phyloP scores from a whole-genome alignment of 2,797 vertebrate species.

The Prionace glauca region DNA sequence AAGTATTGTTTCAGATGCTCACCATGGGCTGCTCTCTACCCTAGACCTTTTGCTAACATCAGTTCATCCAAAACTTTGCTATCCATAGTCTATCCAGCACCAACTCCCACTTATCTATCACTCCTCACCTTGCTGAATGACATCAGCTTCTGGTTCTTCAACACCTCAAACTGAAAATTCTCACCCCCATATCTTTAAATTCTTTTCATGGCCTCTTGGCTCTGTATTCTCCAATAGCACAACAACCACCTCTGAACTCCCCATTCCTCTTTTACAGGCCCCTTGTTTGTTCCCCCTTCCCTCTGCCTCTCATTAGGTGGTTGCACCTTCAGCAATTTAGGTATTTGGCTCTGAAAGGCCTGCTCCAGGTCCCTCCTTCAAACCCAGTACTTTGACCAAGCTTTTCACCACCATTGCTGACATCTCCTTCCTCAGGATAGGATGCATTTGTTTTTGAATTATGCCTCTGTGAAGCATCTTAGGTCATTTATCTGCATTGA shows the following conservation, averaged over 20 bases:
- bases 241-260: background rate
- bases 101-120: background rate
- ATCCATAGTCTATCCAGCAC: background rate
- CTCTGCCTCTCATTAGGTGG: background rate
- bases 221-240: background rate
- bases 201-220: background rate
- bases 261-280: background rate
- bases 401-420: background rate
- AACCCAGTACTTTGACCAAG: background rate
- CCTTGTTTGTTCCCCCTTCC: background rate
- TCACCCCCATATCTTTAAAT: background rate
- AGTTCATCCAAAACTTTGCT: background rate
- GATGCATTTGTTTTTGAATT: background rate
- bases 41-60: background rate
- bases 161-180: background rate
- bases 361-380: background rate
- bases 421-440: background rate
- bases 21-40: background rate
- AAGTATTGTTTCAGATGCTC: background rate
- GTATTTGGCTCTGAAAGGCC: background rate
- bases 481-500: background rate
- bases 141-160: background rate
- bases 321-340: background rate
- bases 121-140: background rate
- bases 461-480: background rate